Percentiles rank a stretch among this genome's conserved stretches.
phyloP scores from a whole-genome alignment of 1,140 invertebrate species.

The Anoplolepis gracilipes region DNA sequence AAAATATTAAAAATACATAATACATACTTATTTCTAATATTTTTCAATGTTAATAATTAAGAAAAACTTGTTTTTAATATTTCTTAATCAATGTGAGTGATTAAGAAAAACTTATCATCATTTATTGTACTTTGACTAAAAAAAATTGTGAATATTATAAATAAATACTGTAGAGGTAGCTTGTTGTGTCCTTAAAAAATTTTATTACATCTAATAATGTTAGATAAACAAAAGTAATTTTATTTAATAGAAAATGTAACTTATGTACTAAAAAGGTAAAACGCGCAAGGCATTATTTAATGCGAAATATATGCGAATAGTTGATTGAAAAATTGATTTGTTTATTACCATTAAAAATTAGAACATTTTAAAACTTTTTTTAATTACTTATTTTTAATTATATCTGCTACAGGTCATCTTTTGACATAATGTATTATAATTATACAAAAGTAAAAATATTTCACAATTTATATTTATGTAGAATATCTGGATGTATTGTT shows the following conservation, averaged over 20 bases:
- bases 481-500: neutral
- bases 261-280: neutral
- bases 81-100: neutral
- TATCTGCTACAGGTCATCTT: constrained; percentile 27
- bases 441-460: constrained; percentile 20
- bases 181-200: neutral
- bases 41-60: neutral
- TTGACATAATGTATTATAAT: neutral
- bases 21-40: neutral
- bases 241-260: neutral
- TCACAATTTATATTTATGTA: neutral
- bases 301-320: neutral
- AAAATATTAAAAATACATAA: neutral
- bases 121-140: neutral
- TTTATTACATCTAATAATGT: neutral
- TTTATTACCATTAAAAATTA: constrained; percentile 38
- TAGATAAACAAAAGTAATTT: neutral
- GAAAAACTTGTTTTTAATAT: neutral
- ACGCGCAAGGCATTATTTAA: neutral
- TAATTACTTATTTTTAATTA: constrained; percentile 23
- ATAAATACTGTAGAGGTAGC: neutral
- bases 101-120: neutral
- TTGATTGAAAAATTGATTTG: constrained; percentile 40
- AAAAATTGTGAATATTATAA: neutral
- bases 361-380: neutral